phyloP scores from a whole-genome alignment of 1,140 invertebrate species.

The Calliopsis andreniformis region DNA sequence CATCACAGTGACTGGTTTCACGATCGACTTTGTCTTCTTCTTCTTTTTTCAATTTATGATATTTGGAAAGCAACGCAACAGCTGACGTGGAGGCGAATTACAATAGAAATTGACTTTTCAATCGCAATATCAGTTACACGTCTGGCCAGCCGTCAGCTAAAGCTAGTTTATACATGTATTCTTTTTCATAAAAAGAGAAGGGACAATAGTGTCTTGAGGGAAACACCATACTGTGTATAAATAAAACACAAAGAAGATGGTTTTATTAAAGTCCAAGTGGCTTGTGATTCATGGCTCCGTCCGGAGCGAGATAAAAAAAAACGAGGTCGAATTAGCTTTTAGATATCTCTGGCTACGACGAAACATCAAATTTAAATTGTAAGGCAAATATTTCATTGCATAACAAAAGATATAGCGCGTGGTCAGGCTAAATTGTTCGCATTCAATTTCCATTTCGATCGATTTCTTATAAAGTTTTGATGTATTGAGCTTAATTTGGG shows the following conservation, averaged over 20 bases:
- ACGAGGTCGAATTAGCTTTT: conserved; percentile 30
- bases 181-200: neutral
- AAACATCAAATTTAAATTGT: conserved; percentile 21
- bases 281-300: conserved; percentile 9
- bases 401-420: neutral
- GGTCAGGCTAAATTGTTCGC: no score
- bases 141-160: neutral
- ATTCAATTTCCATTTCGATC: neutral
- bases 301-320: conserved; percentile 18
- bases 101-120: conserved; percentile 44
- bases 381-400: conserved; percentile 17
- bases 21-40: no score
- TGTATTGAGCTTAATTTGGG: no score
- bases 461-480: no score
- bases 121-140: neutral
- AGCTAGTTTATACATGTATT: conserved; percentile 17
- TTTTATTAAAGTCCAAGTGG: conserved; percentile 16
- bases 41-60: conserved; percentile 21
- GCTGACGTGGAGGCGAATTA: conserved; percentile 28
- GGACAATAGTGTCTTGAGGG: neutral
- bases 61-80: conserved; percentile 7
- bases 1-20: no score
- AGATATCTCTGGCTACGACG: conserved; percentile 24
- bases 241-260: conserved; percentile 28
- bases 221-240: neutral